phyloP scores from a whole-genome alignment of 1,140 invertebrate genomes.

The Drosophila lacertosa region DNA sequence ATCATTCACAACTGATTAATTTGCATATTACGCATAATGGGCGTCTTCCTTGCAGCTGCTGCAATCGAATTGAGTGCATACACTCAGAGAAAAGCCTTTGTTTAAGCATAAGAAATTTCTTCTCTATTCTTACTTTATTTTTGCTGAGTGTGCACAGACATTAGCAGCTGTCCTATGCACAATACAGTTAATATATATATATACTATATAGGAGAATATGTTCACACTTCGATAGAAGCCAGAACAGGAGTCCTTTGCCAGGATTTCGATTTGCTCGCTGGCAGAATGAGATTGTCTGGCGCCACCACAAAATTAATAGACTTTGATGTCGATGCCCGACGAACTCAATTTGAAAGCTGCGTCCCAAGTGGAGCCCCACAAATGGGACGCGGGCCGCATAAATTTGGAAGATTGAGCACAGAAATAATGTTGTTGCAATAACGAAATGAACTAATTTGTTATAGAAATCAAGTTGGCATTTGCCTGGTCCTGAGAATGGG shows the following conservation, averaged over 20 bases:
- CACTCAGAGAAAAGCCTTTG: neutral
- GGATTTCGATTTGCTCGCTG: neutral
- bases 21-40: conserved; percentile 29
- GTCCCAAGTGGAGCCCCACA: neutral
- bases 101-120: too few relatives aligned
- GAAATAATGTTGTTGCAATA: conserved; percentile 51
- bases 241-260: neutral
- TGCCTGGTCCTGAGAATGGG: too few relatives aligned
- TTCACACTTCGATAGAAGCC: neutral
- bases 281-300: conserved; percentile 25
- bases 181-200: neutral
- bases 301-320: conserved; percentile 49
- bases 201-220: neutral
- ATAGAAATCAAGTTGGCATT: conserved; percentile 62
- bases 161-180: too few relatives aligned
- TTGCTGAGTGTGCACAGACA: neutral
- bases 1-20: conserved; percentile 37
- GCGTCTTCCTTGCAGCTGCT: conserved; percentile 8
- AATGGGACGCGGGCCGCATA: conserved; percentile 22
- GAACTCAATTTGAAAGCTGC: conserved; percentile 29
- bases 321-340: conserved; percentile 28
- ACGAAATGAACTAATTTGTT: conserved; percentile 65
- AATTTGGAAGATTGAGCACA: conserved; percentile 43
- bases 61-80: neutral
- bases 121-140: too few relatives aligned